Conservation (phyloP, 1,140 invertebrate genomes). For the Agrilus planipennis region DNA sequence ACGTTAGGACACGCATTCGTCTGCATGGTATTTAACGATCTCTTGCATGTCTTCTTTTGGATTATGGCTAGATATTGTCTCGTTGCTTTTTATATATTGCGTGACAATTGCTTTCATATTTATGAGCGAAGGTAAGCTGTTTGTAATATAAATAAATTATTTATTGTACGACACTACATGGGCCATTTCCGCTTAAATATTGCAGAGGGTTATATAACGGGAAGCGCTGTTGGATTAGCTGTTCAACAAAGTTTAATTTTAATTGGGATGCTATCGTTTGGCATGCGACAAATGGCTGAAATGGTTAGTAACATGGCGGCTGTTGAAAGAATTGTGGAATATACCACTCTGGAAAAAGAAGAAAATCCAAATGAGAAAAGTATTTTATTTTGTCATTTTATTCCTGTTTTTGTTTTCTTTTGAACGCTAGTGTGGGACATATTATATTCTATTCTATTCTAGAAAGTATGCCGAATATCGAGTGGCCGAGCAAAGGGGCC, state of each 20-base stretch:
- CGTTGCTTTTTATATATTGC: constrained; percentile 49
- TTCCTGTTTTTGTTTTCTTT: constrained; percentile 46
- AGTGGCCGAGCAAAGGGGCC: constrained; percentile 25
- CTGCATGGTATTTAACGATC: constrained; percentile 52
- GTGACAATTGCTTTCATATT: constrained; percentile 62
- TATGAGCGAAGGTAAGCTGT: constrained; percentile 31
- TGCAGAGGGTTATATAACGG: constrained; percentile 20
- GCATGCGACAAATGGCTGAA: constrained; percentile 70
- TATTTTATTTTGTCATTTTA: constrained; percentile 39
- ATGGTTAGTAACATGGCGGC: constrained; percentile 75
- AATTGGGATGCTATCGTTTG: constrained; percentile 77
- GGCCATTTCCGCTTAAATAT: neutral
- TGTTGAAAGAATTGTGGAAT: constrained; percentile 67
- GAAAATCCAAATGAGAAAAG: constrained; percentile 33
- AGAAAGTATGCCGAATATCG: neutral
- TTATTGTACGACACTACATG: neutral
- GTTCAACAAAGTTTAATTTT: constrained; percentile 72
- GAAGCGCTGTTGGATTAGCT: constrained; percentile 62
- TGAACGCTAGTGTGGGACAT: too few relatives aligned
- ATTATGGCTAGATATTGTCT: constrained; percentile 66
- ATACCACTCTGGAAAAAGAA: constrained; percentile 53
- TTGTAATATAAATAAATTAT: too few relatives aligned
- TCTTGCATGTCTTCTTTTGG: constrained; percentile 64
- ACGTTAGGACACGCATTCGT: constrained; percentile 18
- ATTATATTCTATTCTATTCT: too few relatives aligned